These are phyloP conservation scores for Onthophagus taurus DNA, from an alignment of 1,140 invertebrate species.

Conservation along the genomic window DNA sequence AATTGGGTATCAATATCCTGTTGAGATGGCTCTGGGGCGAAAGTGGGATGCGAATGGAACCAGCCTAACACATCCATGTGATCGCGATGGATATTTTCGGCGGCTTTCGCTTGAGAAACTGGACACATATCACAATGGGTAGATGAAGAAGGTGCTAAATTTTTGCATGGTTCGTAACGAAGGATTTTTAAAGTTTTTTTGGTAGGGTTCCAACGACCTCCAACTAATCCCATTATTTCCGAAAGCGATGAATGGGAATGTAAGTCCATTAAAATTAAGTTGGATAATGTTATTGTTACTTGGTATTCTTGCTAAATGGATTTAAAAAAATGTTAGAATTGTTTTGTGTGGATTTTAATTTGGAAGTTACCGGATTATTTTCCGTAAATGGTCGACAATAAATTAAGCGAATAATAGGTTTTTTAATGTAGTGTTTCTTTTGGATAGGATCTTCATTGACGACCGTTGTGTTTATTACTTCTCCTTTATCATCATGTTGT, in stretches of 20 bases:
- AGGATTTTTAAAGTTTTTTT: conserved; percentile 37
- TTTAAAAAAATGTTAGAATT: conserved; percentile 3
- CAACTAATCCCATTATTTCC: conserved; percentile 66
- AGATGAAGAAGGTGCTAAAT: conserved; percentile 42
- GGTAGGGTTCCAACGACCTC: conserved; percentile 41
- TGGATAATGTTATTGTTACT: conserved; percentile 46
- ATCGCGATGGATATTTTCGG: conserved; percentile 41
- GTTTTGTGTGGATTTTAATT: background rate
- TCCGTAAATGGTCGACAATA: conserved; percentile 44
- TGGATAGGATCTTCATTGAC: conserved; percentile 34
- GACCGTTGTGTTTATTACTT: conserved; percentile 39
- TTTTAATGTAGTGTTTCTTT: conserved; percentile 28
- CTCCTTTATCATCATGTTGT: conserved; percentile 47
- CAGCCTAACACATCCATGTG: conserved; percentile 49
- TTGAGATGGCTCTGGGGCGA: conserved; percentile 50
- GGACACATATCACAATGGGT: conserved; percentile 73
- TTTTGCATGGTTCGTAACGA: conserved; percentile 48
- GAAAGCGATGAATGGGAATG: conserved; percentile 56
- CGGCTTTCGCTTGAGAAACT: conserved; percentile 40
- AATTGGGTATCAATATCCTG: conserved; percentile 52
- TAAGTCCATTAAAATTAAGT: conserved; percentile 55
- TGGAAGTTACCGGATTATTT: conserved; percentile 39
- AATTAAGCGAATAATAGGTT: conserved; percentile 39
- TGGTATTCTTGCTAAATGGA: conserved; percentile 49
- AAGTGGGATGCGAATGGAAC: conserved; percentile 61